Evolutionary conservation across 2,797 vertebrate species (phyloP).

Genomic region (Manis javanica): DNA sequence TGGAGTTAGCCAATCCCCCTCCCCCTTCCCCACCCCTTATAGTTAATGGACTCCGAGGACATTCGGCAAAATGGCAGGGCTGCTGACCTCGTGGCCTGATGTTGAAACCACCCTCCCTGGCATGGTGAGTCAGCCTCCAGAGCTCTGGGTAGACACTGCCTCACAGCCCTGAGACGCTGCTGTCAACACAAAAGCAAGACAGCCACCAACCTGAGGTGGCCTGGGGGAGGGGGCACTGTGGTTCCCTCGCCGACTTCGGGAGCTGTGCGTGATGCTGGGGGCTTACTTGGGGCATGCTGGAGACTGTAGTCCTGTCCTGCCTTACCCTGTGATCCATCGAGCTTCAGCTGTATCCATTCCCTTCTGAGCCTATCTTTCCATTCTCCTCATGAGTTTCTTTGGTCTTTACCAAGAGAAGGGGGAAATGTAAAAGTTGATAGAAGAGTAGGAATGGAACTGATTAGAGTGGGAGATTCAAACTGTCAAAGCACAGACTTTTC

Average conservation of each 20-base stretch:
- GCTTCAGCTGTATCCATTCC: constrained; percentile 72
- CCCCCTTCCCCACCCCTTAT: neutral
- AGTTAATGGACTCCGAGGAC: constrained; percentile 66
- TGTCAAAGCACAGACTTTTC: constrained; percentile 86
- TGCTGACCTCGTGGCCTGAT: neutral
- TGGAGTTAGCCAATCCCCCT: constrained; percentile 71
- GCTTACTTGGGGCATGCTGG: constrained; percentile 72
- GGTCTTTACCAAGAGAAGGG: constrained; percentile 83
- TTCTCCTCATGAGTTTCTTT: constrained; percentile 86
- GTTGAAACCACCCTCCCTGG: neutral
- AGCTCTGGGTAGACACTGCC: neutral
- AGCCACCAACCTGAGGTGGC: neutral
- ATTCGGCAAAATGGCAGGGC: constrained; percentile 62
- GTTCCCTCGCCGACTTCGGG: neutral
- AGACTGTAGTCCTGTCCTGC: constrained; percentile 78
- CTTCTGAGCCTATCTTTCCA: constrained; percentile 77
- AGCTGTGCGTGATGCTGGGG: constrained; percentile 33
- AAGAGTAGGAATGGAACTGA: constrained; percentile 63
- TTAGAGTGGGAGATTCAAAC: constrained; percentile 71
- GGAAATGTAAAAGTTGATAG: constrained; percentile 62
- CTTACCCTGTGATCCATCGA: constrained; percentile 75
- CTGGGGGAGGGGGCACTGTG: neutral
- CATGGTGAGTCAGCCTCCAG: neutral
- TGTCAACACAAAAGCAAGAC: neutral
- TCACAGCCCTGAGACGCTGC: neutral